Base-by-base conservation (phyloP, 2,113 vertebrate genomes). In the Odobenus rosmarus region DNA sequence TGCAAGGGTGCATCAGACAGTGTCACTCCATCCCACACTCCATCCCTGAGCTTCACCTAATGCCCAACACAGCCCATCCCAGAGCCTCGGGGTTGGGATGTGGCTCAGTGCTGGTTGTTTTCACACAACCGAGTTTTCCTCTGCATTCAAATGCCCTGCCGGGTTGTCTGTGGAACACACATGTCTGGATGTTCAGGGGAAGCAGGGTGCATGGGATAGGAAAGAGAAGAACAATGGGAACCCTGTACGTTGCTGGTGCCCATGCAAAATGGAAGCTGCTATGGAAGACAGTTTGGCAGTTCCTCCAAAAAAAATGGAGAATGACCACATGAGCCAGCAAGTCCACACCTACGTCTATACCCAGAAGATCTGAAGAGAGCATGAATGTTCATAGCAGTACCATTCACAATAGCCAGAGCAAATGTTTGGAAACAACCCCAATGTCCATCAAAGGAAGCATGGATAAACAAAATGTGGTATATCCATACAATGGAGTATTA, bases 101-200 rank as follows among this genome's bases (percentile, higher is more conserved):
- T 79, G 90, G 76, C 76, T 88, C 64, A 18, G 87, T 18, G 55
- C 10, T 6, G 51, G 86, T 19, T 85, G 33, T 33, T 96, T 95
- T 62, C 7, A 74, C 7, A 49, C 15, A 95, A 82, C 39, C 46
- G 33, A 5, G 24, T 12, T 61, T 26, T 88, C 49, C 19, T 82
- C 42, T 80, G 77, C 51, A 18, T 64, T 55, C 67, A 55, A 46
- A 18, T 2, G 36, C 53, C 61, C 15, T 36, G 9, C 23, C 0
- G 2, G 10, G 4, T n/a, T 51, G 33, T 76, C 76, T 21, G 13
- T 4, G 26, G 86, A 21, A 76, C 24, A 49, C 49, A 11, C 0
- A 2, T 0, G 0, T 85, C 19, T 74, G 59, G 53, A 24, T 9
- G 53, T 33, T 28, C 24, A 15, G n/a, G 24, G 83, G 26, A 15